These are phyloP conservation scores for human DNA, from an alignment of 2,113 vertebrate genomes.

Conservation along the genomic window GRCh38 chr2:113272001-113272500, in stretches of 20 bases:
- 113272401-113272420: background rate
- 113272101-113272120: background rate
- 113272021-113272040: background rate
- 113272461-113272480: background rate
- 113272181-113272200: background rate
- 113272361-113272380: background rate
- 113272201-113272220: background rate
- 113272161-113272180: background rate
- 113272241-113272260: no score
- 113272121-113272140: background rate
- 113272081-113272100: background rate
- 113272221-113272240: background rate
- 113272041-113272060: background rate
- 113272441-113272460: background rate
- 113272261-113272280: background rate
- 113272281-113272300: background rate
- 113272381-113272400: background rate
- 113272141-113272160: background rate
- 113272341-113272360: background rate
- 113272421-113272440: background rate
- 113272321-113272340: background rate
- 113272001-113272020: background rate
- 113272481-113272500: background rate
- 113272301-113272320: background rate
- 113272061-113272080: background rate